Percentiles rank a stretch among this genome's conserved stretches.
Conservation (phyloP, 2,797 vertebrate species). For the Acanthurus tractus region DNA sequence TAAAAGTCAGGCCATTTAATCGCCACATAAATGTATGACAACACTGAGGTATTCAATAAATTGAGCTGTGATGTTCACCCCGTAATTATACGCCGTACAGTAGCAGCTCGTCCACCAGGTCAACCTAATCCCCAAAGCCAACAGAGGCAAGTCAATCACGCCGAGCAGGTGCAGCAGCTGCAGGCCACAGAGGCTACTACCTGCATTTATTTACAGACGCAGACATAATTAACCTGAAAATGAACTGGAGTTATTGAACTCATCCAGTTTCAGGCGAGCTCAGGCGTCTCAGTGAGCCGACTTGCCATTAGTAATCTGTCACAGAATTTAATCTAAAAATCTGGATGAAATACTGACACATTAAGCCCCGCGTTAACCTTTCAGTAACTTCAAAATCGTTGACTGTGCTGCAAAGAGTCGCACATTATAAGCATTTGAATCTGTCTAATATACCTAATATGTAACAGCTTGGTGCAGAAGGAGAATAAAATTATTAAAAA, state of each 20-base stretch:
- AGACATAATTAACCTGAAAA: conserved; percentile 80
- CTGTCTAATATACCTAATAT: not conserved
- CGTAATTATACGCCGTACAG: conserved; percentile 74
- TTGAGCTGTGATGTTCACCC: conserved; percentile 52
- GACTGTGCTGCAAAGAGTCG: not conserved
- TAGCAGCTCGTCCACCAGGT: conserved; percentile 71
- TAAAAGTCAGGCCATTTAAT: conserved; percentile 53
- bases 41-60: conserved; percentile 67
- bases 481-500: no score
- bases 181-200: conserved; percentile 68
- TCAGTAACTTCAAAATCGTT: not conserved
- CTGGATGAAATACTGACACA: conserved; percentile 2
- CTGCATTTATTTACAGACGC: conserved; percentile 78
- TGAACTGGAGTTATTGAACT: conserved; percentile 69
- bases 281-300: conserved; percentile 23
- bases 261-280: conserved; percentile 42
- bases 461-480: not conserved
- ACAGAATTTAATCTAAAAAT: conserved; percentile 19
- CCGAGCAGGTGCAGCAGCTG: conserved; percentile 64
- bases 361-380: not conserved
- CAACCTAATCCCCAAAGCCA: conserved; percentile 80
- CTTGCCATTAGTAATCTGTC: conserved; percentile 29
- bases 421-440: not conserved
- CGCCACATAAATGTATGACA: conserved; percentile 60
- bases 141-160: conserved; percentile 79